A percentile compares a stretch with the other conserved stretches of the same genome.
Conservation (phyloP, 2,797 vertebrate species). For the Myotis findleyi region DNA sequence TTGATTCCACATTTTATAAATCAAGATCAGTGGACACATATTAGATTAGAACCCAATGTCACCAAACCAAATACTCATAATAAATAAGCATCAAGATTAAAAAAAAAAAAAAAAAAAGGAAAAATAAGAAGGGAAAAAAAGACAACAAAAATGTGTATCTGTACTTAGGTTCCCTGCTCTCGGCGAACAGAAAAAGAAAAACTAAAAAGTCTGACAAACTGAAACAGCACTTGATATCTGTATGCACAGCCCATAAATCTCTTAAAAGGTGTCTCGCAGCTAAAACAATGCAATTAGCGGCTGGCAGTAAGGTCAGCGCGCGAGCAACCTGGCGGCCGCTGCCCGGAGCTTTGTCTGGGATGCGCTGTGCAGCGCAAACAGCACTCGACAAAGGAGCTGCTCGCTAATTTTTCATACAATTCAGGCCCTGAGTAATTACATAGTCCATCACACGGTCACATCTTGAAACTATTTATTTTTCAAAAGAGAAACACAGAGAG, state of each 20-base stretch:
- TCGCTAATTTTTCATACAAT: conserved; percentile 84
- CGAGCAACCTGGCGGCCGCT: conserved; percentile 60
- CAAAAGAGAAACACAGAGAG: conserved; percentile 47
- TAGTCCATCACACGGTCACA: conserved; percentile 80
- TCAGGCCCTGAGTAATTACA: conserved; percentile 83
- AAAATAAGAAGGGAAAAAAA: not conserved
- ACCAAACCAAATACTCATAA: conserved; percentile 8
- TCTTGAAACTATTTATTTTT: conserved; percentile 76
- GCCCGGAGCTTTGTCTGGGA: conserved; percentile 86
- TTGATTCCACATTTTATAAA: not conserved
- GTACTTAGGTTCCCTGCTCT: not conserved
- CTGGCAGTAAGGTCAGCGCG: conserved; percentile 71
- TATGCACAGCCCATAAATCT: conserved; percentile 30
- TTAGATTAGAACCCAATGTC: conserved; percentile 23
- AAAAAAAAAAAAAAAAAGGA: not conserved
- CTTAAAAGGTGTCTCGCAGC: not conserved
- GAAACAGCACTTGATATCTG: not conserved
- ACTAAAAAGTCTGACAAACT: conserved; percentile 39
- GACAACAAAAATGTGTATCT: not conserved
- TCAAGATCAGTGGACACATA: not conserved
- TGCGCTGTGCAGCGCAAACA: conserved; percentile 76
- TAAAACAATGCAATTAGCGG: conserved; percentile 48
- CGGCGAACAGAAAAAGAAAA: not conserved
- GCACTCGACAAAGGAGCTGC: conserved; percentile 82
- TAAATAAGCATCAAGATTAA: conserved; percentile 1